phyloP scores from a whole-genome alignment of 2,113 vertebrate genomes.

The Pica pica region DNA sequence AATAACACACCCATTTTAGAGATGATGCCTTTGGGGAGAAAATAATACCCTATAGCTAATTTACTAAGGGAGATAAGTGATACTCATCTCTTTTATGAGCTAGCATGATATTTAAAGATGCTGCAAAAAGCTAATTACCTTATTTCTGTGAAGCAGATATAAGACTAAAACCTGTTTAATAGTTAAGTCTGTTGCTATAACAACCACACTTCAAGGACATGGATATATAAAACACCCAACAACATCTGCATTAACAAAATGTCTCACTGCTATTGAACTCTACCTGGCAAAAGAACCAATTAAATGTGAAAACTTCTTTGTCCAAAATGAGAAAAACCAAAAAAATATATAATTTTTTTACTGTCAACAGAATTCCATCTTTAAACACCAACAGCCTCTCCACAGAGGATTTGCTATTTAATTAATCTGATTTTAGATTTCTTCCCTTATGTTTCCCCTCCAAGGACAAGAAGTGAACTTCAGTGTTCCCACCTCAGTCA shows the following conservation, averaged over 20 bases:
- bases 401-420: not conserved
- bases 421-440: not conserved
- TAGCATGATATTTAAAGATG: constrained; percentile 11
- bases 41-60: not conserved
- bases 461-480: constrained; percentile 8
- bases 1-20: not conserved
- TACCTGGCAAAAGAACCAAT: not conserved
- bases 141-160: not conserved
- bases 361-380: not conserved
- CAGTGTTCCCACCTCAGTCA: not conserved
- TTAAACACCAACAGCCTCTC: not conserved
- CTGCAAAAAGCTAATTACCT: constrained; percentile 41
- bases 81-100: not conserved
- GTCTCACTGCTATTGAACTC: not conserved
- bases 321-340: not conserved
- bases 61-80: not conserved
- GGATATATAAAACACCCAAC: not conserved
- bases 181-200: constrained; percentile 67
- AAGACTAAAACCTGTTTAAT: constrained; percentile 26
- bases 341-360: not conserved
- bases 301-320: not conserved
- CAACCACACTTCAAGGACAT: constrained; percentile 54
- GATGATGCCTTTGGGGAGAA: not conserved
- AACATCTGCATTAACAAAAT: constrained; percentile 32
- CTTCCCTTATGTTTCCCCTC: not conserved